Evolutionary conservation across 2,113 vertebrate species (phyloP), one percentile per base, ranked within the genome.

Genomic region (Pitta sordida): DNA sequence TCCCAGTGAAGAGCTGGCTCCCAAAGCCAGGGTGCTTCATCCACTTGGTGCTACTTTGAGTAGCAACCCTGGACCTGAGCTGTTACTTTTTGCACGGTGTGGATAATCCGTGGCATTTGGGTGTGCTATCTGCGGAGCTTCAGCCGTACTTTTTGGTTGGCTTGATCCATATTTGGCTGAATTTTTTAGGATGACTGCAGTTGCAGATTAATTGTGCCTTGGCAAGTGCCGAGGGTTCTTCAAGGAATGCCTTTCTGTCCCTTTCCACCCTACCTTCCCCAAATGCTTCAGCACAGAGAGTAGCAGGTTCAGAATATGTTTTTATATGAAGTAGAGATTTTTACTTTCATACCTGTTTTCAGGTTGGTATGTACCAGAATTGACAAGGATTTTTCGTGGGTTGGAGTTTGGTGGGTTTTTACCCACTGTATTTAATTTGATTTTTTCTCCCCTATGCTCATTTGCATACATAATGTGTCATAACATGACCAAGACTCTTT

Each of bases 51-150:
- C 56, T 67, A 27, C 69, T 29, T 90, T 90, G 48, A 37, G 26
- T 65, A 74, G 55, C 43, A 46, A 0, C 39, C n/a, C 32, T 26
- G 32, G 15, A 9, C 37, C 36, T 34, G 17, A 77, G 32, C n/a
- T 80, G 8, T 22, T 88, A 3, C 6, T 39, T 73, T 49, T 51
- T 46, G 3, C n/a, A 23, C 23, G 12, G 11, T 0, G 0, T 48
- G 41, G n/a, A 14, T 77, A 52, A 44, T 64, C 39, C 21, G 1
- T 6, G 1, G 18, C 60, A 39, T 51, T 60, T 86, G 34, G 4
- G 4, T 70, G 26, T 81, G 48, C 73, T 67, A 2, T 17, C 37
- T 53, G 12, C 15, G 56, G 65, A 70, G 39, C 12, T 62, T 34
- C 52, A 59, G 7, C 43, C 81, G 13, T 59, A 32, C 27, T 82